Base-by-base conservation (phyloP, 2,797 vertebrate species). In the Erethizon dorsatum region DNA sequence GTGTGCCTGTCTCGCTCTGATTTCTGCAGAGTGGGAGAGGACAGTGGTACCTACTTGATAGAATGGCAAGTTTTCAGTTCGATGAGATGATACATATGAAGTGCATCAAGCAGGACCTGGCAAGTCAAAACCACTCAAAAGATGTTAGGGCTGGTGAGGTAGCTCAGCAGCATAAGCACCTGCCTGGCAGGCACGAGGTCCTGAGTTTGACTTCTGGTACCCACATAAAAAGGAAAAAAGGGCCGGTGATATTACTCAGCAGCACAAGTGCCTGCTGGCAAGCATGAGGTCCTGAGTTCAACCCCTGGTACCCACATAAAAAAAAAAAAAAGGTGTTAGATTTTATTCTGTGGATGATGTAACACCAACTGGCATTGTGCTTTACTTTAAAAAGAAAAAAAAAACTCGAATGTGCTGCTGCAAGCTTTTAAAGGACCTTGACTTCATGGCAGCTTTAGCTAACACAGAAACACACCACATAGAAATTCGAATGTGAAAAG, bases 401-500 rank as follows among this genome's bases (percentile, higher is more conserved):
- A 67, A 92, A 75, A 47, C 45, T 88, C 20, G 0, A 80, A n/a
- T 85, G 80, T 78, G 2, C 61, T 85, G 0, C 79, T 13, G 84
- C 54, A 37, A 96, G 89, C 83, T 86, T 61, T 79, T 84, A 88
- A 83, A 95, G 69, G 83, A 92, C 75, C 90, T 94, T 92, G 94
- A 91, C 93, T 96, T 90, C 59, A 79, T 31, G 1, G 28, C 9
- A 63, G 94, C 92, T 75, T 22, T 1, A 78, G 83, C 59, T 5
- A 95, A 18, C 17, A 6, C 37, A 79, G 45, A 8, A 97, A 75
- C 28, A 78, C 15, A 13, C 65, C 17, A 17, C 78, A 71, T 83
- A 94, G 75, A 94, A 97, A 97, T 50, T 77, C 69, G 0, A 83
- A 89, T 91, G 59, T 95, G 95, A 90, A 91, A 90, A 77, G 63